These are phyloP conservation scores for Passer montanus DNA, from an alignment of 2,113 vertebrate species.

Conservation along the genomic window DNA sequence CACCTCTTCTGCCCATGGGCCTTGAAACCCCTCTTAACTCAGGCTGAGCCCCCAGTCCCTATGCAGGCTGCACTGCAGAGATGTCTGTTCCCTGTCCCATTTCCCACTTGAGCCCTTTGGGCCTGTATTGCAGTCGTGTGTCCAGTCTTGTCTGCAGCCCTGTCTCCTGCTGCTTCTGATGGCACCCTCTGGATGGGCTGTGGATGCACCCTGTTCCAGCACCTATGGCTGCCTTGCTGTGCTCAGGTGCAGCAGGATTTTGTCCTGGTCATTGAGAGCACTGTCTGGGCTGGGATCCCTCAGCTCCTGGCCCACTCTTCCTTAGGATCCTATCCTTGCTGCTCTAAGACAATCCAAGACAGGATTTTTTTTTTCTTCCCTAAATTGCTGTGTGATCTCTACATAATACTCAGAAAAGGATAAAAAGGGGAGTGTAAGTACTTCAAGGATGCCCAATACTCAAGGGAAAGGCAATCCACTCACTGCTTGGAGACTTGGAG, in stretches of 20 bases:
- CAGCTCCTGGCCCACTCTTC: neutral
- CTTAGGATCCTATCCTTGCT: neutral
- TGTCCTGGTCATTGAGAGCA: neutral
- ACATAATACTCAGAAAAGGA: neutral
- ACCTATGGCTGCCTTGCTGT: fast-evolving
- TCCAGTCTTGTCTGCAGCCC: neutral
- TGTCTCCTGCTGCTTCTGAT: neutral
- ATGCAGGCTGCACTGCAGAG: fast-evolving
- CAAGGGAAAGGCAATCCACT: neutral
- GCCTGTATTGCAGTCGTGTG: fast-evolving
- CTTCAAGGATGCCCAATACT: neutral
- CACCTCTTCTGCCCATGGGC: neutral
- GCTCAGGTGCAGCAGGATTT: neutral
- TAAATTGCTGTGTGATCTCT: neutral
- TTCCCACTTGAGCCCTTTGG: fast-evolving
- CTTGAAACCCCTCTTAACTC: neutral
- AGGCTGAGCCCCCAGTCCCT: neutral
- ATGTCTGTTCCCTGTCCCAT: fast-evolving
- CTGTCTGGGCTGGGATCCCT: neutral
- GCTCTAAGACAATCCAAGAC: neutral
- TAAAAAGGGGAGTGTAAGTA: neutral
- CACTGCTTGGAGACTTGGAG: neutral
- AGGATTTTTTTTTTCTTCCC: neutral
- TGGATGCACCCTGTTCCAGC: neutral
- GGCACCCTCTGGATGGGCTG: neutral